A percentile compares a stretch with the other conserved stretches of the same genome.
These are phyloP conservation scores for Himalopsyche kuldschensis DNA, from an alignment of 2,888 invertebrate species.

Conservation along the genomic window DNA sequence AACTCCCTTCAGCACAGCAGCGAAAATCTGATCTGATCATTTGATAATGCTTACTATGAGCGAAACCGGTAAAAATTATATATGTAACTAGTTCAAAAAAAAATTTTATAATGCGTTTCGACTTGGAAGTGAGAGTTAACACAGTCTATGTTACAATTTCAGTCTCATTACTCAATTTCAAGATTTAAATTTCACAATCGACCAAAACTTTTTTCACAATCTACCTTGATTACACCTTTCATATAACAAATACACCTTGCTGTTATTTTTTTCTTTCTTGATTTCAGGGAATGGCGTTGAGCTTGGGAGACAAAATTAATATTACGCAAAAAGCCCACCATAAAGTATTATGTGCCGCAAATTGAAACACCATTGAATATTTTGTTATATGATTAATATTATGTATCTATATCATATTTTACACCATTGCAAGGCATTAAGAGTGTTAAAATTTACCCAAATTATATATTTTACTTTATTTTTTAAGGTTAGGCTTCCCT, in stretches of 20 bases:
- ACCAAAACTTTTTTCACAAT: too few species aligned
- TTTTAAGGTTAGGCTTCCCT: background rate
- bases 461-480: background rate
- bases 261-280: background rate
- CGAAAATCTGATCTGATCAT: too few species aligned
- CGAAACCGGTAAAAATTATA: too few species aligned
- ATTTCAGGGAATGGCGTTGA: constrained; percentile 94
- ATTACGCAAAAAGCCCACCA: constrained; percentile 77
- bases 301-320: constrained; percentile 98
- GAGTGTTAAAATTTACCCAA: background rate
- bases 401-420: background rate
- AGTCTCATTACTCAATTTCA: too few species aligned
- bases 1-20: too few species aligned
- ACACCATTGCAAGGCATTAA: background rate
- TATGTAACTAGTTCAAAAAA: too few species aligned
- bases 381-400: constrained; percentile 2
- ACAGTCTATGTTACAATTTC: too few species aligned
- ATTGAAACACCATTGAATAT: constrained; percentile 31
- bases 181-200: too few species aligned
- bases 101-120: too few species aligned
- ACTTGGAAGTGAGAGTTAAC: too few species aligned
- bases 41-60: too few species aligned
- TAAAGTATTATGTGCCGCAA: constrained; percentile 51
- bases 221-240: background rate
- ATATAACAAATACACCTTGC: background rate